Conservation (phyloP, 2,888 invertebrate genomes). For the Theretra japonica region DNA sequence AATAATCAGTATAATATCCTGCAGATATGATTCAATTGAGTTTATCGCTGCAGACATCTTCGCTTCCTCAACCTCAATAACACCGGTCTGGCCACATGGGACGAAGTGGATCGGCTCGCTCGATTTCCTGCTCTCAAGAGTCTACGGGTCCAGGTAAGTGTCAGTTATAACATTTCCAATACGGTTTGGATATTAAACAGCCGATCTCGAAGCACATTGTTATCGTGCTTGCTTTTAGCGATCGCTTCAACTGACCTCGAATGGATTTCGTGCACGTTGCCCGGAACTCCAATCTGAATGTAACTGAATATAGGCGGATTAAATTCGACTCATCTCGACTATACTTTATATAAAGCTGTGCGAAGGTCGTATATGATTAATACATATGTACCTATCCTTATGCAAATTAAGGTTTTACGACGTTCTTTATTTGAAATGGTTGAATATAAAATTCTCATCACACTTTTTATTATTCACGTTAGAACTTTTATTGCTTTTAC, state of each 20-base stretch:
- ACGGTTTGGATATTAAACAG: conserved; percentile 23
- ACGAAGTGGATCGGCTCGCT: conserved; percentile 94
- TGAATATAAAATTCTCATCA: too few relatives aligned
- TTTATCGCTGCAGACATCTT: conserved; percentile 81
- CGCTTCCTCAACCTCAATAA: conserved; percentile 94
- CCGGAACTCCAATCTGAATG: conserved; percentile 44
- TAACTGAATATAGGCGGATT: conserved; percentile 13
- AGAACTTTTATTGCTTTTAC: too few relatives aligned
- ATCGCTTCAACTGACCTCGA: conserved; percentile 49
- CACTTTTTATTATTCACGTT: too few relatives aligned
- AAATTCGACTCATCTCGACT: background rate
- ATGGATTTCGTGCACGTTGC: conserved; percentile 51
- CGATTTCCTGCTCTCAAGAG: conserved; percentile 93
- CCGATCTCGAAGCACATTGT: background rate
- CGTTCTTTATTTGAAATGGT: too few relatives aligned
- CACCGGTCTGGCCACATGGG: conserved; percentile 93
- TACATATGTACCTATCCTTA: too few relatives aligned
- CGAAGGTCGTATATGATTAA: conserved; percentile 4
- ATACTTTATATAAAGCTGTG: conserved; percentile 3
- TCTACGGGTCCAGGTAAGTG: conserved; percentile 90
- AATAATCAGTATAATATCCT: conserved; percentile 34
- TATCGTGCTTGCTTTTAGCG: conserved; percentile 30
- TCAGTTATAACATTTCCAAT: conserved; percentile 26
- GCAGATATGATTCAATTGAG: conserved; percentile 27
- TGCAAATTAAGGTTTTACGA: too few relatives aligned